Percentiles rank a stretch among this genome's conserved stretches.
Conservation (phyloP, 2,113 vertebrate species). For the Neotragus moschatus region DNA sequence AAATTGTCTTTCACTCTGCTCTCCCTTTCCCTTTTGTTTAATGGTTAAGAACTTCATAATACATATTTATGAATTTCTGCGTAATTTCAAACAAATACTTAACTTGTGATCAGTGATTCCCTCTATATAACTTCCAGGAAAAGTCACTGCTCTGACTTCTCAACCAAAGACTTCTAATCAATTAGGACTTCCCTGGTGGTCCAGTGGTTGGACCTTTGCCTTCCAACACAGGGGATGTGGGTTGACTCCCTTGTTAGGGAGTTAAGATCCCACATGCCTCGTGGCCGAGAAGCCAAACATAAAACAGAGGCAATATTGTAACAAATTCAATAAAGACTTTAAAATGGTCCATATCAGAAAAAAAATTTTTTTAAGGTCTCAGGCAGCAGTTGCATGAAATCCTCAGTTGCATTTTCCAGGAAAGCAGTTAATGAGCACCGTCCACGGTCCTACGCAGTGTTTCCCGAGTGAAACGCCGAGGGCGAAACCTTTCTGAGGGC, state of each 20-base stretch:
- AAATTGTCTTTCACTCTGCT: background rate
- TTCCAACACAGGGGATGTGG: background rate
- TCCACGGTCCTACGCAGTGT: too few species aligned
- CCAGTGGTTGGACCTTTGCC: background rate
- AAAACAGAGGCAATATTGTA: background rate
- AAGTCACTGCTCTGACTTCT: background rate
- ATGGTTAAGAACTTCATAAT: background rate
- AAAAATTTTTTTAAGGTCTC: background rate
- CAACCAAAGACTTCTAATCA: background rate
- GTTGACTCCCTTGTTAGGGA: background rate
- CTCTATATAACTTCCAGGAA: background rate
- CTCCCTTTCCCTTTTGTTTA: background rate
- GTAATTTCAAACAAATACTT: background rate
- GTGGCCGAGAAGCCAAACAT: background rate
- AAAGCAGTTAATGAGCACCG: background rate
- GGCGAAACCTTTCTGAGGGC: background rate
- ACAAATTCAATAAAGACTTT: background rate
- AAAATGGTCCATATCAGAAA: background rate
- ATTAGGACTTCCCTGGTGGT: background rate
- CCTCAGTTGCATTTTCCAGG: background rate
- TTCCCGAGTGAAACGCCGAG: background rate
- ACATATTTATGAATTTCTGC: background rate
- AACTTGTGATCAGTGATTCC: background rate
- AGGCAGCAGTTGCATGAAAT: background rate
- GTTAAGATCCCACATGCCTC: background rate